Conservation (phyloP, 2,797 vertebrate species). For the Nannoperca australis region DNA sequence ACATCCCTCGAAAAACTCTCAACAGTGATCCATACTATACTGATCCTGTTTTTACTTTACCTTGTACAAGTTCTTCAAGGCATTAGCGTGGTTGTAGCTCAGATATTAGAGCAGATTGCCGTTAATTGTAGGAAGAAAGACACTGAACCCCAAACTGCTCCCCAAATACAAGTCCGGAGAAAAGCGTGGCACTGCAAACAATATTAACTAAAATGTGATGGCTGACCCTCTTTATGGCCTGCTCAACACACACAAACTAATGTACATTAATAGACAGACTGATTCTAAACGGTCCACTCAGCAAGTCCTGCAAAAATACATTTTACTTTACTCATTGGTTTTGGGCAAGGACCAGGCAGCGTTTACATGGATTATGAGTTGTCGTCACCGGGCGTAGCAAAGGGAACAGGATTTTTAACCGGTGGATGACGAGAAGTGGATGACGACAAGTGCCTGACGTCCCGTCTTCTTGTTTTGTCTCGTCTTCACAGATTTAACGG, state of each 20-base stretch:
- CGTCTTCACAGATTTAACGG: no score
- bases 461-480: background rate
- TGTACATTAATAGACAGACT: background rate
- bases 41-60: constrained; percentile 3
- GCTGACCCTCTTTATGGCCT: background rate
- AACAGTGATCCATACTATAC: background rate
- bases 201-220: background rate
- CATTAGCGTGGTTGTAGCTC: background rate
- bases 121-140: background rate
- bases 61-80: background rate
- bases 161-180: background rate
- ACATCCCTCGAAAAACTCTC: constrained; percentile 7
- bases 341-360: background rate
- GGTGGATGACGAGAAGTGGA: no score
- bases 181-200: background rate
- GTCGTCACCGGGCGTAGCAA: background rate
- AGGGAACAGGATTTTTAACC: background rate
- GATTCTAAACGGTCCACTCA: constrained; percentile 1
- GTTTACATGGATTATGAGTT: constrained; percentile 1
- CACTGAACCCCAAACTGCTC: background rate
- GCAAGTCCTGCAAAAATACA: constrained; percentile 13
- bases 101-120: background rate
- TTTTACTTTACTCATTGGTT: constrained; percentile 12
- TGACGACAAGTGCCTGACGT: background rate
- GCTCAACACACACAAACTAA: constrained; percentile 1